A percentile compares a stretch with the other conserved stretches of the same genome.
Evolutionary conservation across 2,113 vertebrate species (phyloP).

Genomic region (Callipepla californica): DNA sequence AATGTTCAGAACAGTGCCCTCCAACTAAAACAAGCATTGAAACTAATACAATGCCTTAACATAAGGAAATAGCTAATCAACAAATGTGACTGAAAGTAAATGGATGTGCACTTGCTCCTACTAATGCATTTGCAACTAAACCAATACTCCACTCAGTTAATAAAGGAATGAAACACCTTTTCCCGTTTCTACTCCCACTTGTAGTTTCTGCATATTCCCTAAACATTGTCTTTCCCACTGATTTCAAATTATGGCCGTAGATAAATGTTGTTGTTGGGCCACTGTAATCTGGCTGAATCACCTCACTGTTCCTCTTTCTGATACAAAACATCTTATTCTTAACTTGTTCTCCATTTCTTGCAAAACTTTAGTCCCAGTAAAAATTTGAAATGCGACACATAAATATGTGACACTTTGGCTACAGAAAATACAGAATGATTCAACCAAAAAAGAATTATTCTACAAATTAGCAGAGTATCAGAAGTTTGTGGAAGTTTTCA

Average conservation of each 20-base stretch:
- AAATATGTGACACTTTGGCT: neutral
- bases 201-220: neutral
- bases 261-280: neutral
- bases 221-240: neutral
- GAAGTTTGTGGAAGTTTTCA: neutral
- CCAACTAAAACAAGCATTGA: neutral
- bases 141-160: neutral
- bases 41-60: neutral
- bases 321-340: neutral
- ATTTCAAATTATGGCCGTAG: neutral
- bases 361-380: neutral
- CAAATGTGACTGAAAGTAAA: neutral
- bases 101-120: neutral
- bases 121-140: neutral
- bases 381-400: neutral
- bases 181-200: neutral
- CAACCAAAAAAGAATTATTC: neutral
- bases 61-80: neutral
- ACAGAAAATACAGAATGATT: neutral
- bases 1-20: neutral
- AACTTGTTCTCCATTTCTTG: neutral
- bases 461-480: neutral
- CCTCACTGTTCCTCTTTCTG: neutral
- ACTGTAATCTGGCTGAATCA: neutral
- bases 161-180: neutral